Base-by-base conservation (phyloP, 2,113 vertebrate genomes). In the Gallinago media region DNA sequence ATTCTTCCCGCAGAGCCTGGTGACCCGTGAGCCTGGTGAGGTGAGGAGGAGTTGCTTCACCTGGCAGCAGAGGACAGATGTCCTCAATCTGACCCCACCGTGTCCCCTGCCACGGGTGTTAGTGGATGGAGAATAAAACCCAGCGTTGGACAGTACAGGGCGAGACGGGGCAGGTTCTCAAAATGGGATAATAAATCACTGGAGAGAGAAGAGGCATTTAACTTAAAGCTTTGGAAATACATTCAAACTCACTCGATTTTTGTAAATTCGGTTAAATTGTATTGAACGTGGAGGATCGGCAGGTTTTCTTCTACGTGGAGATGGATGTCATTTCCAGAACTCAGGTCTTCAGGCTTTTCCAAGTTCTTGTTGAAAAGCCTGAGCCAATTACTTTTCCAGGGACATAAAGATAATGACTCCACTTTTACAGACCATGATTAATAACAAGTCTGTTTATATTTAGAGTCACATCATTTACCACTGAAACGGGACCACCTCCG, bases 311-410 rank as follows among this genome's bases (percentile, higher is more conserved):
- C 40, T 32, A 2, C 2, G 3, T 52, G 83, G 67, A 63, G 80
- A 74, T 2, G 4, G 73, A 47, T 93, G 95, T 81, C 85, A 86
- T 94, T 89, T 91, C 77, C 80, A 84, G 87, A 56, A 25, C 50
- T 92, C 32, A 11, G 32, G 25, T 46, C 83, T 92, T 85, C 1
- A 55, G 71, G 58, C 54, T 88, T 79, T 86, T 88, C 92, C 78
- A 70, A 88, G 63, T 74, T 49, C 75, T 52, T 77, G 22, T 1
- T 81, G 93, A 92, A 79, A 86, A 92, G 61, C 66, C 36, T 4
- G 58, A 71, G 89, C 67, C 84, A 95, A 95, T 96, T 78, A 78
- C 85, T 96, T 94, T 96, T 89, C 49, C 95, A 94, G 81, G 67
- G 78, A 84, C 78, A 42, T 42, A 49, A 73, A 88, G 86, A 59